These are phyloP conservation scores for Chaetura pelagica DNA, from an alignment of 2,113 vertebrate genomes.

Conservation along the genomic window DNA sequence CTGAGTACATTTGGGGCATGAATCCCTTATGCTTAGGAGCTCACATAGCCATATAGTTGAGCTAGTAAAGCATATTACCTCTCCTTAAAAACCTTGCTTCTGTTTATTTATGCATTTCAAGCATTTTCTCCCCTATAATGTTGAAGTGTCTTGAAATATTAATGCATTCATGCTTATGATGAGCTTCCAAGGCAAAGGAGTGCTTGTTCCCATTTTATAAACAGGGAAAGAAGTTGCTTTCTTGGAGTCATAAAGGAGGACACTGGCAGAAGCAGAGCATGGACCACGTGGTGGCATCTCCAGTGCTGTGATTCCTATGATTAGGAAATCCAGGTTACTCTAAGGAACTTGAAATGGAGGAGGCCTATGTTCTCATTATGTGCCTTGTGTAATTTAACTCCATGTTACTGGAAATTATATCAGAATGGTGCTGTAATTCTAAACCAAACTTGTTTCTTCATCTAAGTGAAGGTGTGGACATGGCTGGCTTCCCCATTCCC, in stretches of 20 bases:
- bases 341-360: neutral
- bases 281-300: neutral
- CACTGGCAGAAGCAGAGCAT: neutral
- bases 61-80: neutral
- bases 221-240: neutral
- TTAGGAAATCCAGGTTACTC: neutral
- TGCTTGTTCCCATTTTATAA: neutral
- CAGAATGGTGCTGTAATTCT: neutral
- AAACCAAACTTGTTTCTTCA: neutral
- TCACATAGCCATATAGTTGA: neutral
- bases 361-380: neutral
- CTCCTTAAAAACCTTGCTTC: neutral
- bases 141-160: neutral
- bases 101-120: slow-evolving; percentile 5
- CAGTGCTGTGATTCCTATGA: neutral
- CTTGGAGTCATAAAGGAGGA: neutral
- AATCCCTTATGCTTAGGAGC: neutral
- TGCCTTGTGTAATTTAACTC: neutral
- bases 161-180: neutral
- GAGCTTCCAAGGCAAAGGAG: neutral
- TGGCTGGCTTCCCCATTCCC: neutral
- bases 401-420: neutral
- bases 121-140: neutral
- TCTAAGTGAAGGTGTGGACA: neutral
- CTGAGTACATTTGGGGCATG: neutral